Evolutionary conservation across 2,113 vertebrate species (phyloP).

Genomic region (Eurypyga helias): DNA sequence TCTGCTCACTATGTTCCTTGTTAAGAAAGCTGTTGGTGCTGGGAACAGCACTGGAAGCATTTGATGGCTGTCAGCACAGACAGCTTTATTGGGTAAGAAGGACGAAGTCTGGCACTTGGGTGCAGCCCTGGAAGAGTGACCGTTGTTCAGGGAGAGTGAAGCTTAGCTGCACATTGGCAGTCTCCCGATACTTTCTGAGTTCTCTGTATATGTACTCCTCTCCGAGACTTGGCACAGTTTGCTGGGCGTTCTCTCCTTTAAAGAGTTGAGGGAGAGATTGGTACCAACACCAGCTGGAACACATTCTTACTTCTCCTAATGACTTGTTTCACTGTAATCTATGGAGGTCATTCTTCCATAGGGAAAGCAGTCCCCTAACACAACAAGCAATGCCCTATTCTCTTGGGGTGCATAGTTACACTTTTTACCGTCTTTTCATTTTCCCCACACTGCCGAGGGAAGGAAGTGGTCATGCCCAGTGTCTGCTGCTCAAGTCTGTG

Average conservation of each 20-base stretch:
- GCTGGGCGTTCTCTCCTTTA: background rate
- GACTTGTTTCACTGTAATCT: background rate
- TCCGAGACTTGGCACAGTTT: background rate
- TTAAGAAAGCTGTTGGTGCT: background rate
- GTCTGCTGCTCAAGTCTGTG: accelerated
- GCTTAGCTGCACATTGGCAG: background rate
- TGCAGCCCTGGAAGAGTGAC: background rate
- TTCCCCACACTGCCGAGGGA: no score
- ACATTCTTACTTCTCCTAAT: background rate
- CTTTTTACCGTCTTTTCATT: accelerated
- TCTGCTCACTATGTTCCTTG: background rate
- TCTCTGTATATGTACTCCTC: accelerated
- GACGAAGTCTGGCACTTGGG: background rate
- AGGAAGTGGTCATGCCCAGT: background rate
- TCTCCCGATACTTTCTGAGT: background rate
- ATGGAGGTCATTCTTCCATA: background rate
- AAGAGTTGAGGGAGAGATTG: background rate
- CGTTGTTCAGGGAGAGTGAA: background rate
- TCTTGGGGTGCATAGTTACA: background rate
- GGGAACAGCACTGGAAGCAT: background rate
- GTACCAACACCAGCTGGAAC: background rate
- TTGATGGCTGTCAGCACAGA: background rate
- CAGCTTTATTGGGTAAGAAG: background rate
- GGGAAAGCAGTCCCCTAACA: background rate
- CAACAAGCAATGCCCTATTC: background rate